Percentiles rank a stretch among this genome's conserved stretches.
Conservation (phyloP, 2,888 invertebrate species). For the Acanthacorydalis orientalis region DNA sequence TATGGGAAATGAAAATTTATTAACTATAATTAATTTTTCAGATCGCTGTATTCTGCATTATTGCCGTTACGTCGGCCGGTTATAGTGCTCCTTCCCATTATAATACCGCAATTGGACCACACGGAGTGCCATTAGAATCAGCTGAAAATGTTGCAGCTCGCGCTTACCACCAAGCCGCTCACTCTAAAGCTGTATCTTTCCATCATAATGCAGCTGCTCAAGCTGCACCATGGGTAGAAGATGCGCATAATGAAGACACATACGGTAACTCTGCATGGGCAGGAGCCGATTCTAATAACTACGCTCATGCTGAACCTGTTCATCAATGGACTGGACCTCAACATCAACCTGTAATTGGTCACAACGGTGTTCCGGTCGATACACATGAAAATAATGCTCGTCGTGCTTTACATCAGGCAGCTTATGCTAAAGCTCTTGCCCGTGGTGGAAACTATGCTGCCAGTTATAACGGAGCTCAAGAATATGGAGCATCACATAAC, state of each 20-base stretch:
- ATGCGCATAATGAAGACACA: background rate
- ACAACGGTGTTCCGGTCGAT: slow-evolving; percentile 8
- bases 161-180: slow-evolving; percentile 5
- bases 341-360: slow-evolving; percentile 24
- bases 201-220: background rate
- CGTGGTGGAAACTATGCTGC: background rate
- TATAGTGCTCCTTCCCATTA: too few species aligned
- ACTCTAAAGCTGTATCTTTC: background rate
- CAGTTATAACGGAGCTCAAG: too few species aligned
- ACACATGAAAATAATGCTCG: slow-evolving; percentile 8
- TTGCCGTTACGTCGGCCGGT: too few species aligned
- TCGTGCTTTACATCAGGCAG: slow-evolving; percentile 5
- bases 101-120: slow-evolving; percentile 1
- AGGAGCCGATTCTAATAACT: background rate
- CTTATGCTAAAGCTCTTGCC: slow-evolving; percentile 6
- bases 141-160: slow-evolving; percentile 7
- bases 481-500: too few species aligned
- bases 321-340: slow-evolving; percentile 20
- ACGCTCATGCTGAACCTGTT: background rate
- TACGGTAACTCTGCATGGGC: background rate
- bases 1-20: too few species aligned
- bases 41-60: too few species aligned
- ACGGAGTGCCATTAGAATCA: slow-evolving; percentile 8
- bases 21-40: too few species aligned
- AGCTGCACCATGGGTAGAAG: background rate